These are phyloP conservation scores for Lateolabrax maculatus DNA, from an alignment of 2,797 vertebrate species.

Conservation along the genomic window DNA sequence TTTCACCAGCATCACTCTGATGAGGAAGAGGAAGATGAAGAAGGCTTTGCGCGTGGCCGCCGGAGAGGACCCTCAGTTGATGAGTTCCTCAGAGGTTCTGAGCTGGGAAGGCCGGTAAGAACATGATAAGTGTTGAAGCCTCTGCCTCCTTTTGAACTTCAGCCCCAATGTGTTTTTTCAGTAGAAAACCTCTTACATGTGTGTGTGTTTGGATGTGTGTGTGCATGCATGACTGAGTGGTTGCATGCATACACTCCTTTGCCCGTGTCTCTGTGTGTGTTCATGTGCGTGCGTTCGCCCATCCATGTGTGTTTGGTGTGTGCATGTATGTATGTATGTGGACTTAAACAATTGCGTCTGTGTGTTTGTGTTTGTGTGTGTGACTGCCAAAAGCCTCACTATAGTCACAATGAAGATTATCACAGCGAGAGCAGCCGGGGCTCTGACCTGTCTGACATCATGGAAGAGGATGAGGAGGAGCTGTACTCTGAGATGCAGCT, in stretches of 20 bases:
- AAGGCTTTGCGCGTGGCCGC: slow-evolving; percentile 87
- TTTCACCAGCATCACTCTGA: slow-evolving; percentile 92
- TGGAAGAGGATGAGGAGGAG: slow-evolving; percentile 99
- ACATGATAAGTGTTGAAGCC: not conserved
- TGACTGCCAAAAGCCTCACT: slow-evolving; percentile 88
- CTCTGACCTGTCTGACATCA: slow-evolving; percentile 97
- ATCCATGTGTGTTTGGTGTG: slow-evolving; percentile 65
- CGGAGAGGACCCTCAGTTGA: slow-evolving; percentile 93
- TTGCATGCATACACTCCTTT: slow-evolving; percentile 67
- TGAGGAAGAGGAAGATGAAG: slow-evolving; percentile 93
- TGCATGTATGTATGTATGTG: slow-evolving; percentile 67
- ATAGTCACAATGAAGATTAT: slow-evolving; percentile 94
- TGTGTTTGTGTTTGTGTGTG: slow-evolving; percentile 79
- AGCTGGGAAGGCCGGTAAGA: slow-evolving; percentile 94
- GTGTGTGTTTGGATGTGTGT: slow-evolving; percentile 34
- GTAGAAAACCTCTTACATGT: slow-evolving; percentile 44
- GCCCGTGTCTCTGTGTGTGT: slow-evolving; percentile 43
- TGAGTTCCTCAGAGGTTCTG: slow-evolving; percentile 95
- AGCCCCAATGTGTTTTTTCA: slow-evolving; percentile 32
- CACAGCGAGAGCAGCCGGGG: slow-evolving; percentile 98
- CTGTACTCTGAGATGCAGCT: slow-evolving; percentile 97
- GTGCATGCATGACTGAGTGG: slow-evolving; percentile 63
- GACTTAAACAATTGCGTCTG: slow-evolving; percentile 79
- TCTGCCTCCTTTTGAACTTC: slow-evolving; percentile 8
- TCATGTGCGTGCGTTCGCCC: slow-evolving; percentile 42